Evolutionary conservation across 2,888 invertebrate genomes (phyloP).

Genomic region (Morpho achilles): DNA sequence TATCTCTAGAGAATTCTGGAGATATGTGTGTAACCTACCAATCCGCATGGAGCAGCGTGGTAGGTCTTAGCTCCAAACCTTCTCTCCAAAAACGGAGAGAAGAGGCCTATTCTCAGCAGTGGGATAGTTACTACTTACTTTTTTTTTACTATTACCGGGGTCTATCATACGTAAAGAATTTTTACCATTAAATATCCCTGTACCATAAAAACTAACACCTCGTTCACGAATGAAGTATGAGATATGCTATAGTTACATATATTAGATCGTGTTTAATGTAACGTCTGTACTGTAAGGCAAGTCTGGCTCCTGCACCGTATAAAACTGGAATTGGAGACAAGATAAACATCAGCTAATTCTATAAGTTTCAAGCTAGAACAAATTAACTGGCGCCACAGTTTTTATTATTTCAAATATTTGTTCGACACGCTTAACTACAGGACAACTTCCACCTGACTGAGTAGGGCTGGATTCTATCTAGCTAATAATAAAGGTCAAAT

Average conservation of each 20-base stretch:
- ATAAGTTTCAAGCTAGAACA: constrained; percentile 8
- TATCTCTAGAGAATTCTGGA: no score
- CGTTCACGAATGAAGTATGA: neutral
- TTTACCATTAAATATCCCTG: no score
- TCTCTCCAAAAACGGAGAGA: no score
- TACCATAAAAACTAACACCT: neutral
- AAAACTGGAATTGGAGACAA: constrained; percentile 3
- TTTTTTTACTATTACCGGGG: no score
- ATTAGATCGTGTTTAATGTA: neutral
- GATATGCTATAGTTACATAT: no score
- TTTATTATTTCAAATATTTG: constrained; percentile 19
- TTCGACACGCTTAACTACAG: constrained; percentile 7
- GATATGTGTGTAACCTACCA: no score
- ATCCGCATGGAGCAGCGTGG: no score
- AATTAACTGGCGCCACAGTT: constrained; percentile 17
- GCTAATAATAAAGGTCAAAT: constrained; percentile 4
- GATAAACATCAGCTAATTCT: constrained; percentile 4
- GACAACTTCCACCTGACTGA: neutral
- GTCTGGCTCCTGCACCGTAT: neutral
- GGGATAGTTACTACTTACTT: no score
- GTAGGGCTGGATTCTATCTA: neutral
- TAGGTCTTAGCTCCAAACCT: no score
- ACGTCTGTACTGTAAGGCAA: neutral
- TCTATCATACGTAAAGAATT: no score
- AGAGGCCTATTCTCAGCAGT: no score